These are phyloP conservation scores for Tenthredo scrophulariae DNA, from an alignment of 2,888 invertebrate species.

Conservation along the genomic window DNA sequence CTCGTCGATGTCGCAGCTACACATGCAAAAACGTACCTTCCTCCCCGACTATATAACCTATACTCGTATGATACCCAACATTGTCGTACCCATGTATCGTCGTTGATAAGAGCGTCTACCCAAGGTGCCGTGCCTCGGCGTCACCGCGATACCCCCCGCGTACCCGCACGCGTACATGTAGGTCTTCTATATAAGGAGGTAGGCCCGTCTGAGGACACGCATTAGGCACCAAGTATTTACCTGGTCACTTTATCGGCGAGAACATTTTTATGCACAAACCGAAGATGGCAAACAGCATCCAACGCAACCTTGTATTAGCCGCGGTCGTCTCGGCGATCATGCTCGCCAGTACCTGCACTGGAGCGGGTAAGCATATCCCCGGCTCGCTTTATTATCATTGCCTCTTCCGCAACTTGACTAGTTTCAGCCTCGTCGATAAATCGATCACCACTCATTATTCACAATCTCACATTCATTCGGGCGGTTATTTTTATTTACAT, in stretches of 20 bases:
- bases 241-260: not conserved
- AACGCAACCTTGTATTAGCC: not conserved
- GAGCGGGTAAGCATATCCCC: not conserved
- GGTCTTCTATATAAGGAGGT: conserved; percentile 12
- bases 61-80: not conserved
- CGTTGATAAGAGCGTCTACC: conserved; percentile 13
- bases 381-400: not conserved
- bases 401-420: not conserved
- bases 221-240: conserved; percentile 2
- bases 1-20: not conserved
- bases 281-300: conserved; percentile 29
- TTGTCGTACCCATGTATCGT: not conserved
- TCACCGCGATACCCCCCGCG: conserved; percentile 8
- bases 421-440: not conserved
- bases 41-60: not conserved
- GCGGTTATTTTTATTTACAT: not conserved
- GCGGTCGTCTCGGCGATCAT: not conserved
- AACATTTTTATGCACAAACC: not conserved
- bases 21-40: not conserved
- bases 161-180: not conserved
- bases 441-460: not conserved
- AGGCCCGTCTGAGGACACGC: not conserved
- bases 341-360: not conserved
- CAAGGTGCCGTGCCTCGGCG: not conserved
- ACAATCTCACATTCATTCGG: not conserved